phyloP scores from a whole-genome alignment of 2,888 invertebrate species.

The Dusona sp. region DNA sequence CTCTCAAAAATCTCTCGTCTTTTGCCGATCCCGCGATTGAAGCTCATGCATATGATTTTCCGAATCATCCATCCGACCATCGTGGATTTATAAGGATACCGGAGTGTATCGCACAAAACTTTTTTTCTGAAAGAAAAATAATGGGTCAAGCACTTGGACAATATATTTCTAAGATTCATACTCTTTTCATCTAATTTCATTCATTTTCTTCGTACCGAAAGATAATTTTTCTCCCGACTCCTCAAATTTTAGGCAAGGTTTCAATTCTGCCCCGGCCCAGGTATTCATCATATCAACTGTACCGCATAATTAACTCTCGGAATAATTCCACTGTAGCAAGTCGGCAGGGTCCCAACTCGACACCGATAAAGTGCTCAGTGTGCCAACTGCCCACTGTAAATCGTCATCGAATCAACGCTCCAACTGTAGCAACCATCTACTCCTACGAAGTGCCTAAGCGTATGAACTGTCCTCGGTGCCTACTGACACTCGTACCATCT shows the following conservation, averaged over 20 bases:
- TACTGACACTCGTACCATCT: no score
- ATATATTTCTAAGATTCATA: background rate
- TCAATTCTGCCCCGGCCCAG: no score
- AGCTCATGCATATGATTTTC: slow-evolving; percentile 14
- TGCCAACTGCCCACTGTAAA: no score
- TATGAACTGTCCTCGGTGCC: no score
- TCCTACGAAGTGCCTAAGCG: no score
- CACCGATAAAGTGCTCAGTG: no score
- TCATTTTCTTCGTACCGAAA: background rate
- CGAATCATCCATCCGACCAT: slow-evolving; percentile 11
- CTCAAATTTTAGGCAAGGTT: background rate
- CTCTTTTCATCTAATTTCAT: background rate
- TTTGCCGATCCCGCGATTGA: slow-evolving; percentile 40
- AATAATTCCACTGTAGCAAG: no score
- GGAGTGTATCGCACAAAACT: background rate
- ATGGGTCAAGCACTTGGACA: background rate
- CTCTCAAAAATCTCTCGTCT: slow-evolving; percentile 44
- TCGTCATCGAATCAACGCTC: no score
- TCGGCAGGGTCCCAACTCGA: no score
- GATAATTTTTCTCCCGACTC: background rate
- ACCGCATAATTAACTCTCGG: no score
- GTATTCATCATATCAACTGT: no score
- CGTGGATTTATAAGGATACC: background rate
- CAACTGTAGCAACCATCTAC: no score
- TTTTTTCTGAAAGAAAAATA: background rate